Evolutionary conservation across 2,113 vertebrate genomes (phyloP).

Genomic region (Proterorhinus semilunaris): DNA sequence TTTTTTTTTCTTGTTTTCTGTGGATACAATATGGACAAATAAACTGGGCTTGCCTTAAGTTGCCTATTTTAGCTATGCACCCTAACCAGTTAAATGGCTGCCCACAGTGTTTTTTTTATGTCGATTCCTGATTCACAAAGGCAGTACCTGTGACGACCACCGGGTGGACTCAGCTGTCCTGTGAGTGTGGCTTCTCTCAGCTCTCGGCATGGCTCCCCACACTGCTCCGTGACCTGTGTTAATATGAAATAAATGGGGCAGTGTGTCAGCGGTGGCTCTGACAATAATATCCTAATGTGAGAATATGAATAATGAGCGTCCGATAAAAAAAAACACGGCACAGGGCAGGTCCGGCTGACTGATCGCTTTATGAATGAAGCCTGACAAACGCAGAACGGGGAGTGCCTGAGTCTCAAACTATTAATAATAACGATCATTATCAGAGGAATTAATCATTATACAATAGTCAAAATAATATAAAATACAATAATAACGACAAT

Average conservation of each 20-base stretch:
- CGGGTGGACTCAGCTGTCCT: slow-evolving; percentile 74
- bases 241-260: slow-evolving; percentile 63
- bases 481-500: no score
- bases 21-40: not conserved
- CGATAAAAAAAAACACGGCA: slow-evolving; percentile 57
- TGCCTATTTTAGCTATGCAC: no score
- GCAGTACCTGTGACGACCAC: slow-evolving; percentile 55
- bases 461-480: no score
- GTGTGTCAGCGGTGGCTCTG: slow-evolving; percentile 44
- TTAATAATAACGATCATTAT: no score
- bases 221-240: slow-evolving; percentile 55
- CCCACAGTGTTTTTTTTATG: not conserved
- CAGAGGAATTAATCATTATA: no score
- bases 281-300: slow-evolving; percentile 57
- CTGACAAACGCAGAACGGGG: slow-evolving; percentile 57
- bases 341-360: slow-evolving; percentile 49
- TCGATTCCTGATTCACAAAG: not conserved
- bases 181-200: slow-evolving; percentile 27
- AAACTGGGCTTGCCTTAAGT: slow-evolving; percentile 15
- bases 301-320: slow-evolving; percentile 58
- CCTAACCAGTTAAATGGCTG: not conserved
- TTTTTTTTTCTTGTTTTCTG: no score
- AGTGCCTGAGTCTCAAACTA: slow-evolving; percentile 9
- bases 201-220: slow-evolving; percentile 29
- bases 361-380: slow-evolving; percentile 61